Conservation (phyloP, 2,113 vertebrate genomes). For the Sturnira hondurensis region DNA sequence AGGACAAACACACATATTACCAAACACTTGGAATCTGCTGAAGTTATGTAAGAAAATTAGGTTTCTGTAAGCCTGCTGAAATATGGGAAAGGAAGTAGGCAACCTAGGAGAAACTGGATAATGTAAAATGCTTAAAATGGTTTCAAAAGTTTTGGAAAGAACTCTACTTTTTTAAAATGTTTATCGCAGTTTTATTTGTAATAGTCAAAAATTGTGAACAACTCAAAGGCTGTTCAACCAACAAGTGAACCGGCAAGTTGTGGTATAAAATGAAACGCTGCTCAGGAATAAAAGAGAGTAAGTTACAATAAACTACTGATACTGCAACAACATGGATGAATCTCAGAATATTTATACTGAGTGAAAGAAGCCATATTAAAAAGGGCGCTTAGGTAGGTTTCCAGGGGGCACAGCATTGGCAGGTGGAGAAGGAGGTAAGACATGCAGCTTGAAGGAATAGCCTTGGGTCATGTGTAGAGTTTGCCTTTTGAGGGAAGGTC, state of each 20-base stretch:
- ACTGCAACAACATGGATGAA: neutral
- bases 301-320: neutral
- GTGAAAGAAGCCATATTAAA: neutral
- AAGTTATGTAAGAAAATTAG: conserved; percentile 51
- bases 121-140: neutral
- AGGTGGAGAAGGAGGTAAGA: neutral
- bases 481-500: neutral
- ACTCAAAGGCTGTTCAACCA: neutral
- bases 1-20: conserved; percentile 50
- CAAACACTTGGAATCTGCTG: conserved; percentile 56
- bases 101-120: neutral
- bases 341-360: neutral
- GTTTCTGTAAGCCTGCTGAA: conserved; percentile 10
- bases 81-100: neutral
- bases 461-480: neutral
- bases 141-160: neutral
- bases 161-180: neutral
- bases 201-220: neutral
- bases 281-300: neutral
- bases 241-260: neutral
- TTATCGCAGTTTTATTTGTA: neutral
- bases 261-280: neutral
- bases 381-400: neutral
- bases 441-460: neutral
- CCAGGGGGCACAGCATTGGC: neutral